phyloP scores from a whole-genome alignment of 2,888 invertebrate species.

The Helicoverpa assulta region DNA sequence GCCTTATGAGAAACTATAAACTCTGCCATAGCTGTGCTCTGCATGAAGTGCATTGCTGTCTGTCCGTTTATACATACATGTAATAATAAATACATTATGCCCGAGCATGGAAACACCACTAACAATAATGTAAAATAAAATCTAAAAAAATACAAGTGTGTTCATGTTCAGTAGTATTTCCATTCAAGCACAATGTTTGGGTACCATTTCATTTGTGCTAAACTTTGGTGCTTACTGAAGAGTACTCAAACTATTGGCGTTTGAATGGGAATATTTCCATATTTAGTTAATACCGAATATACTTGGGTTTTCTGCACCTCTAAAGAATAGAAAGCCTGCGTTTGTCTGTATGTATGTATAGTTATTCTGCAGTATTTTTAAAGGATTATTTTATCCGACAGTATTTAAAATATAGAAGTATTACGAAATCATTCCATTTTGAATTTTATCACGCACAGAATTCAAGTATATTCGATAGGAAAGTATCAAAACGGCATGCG shows the following conservation, averaged over 20 bases:
- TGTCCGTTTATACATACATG: slow-evolving; percentile 75
- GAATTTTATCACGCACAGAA: slow-evolving; percentile 1
- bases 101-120: slow-evolving; percentile 80
- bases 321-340: background rate
- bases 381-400: slow-evolving; percentile 18
- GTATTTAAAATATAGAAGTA: slow-evolving; percentile 19
- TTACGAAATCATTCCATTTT: background rate
- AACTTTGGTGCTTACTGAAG: background rate
- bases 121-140: slow-evolving; percentile 64
- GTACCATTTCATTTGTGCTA: background rate
- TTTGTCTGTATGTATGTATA: background rate
- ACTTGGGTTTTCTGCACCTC: slow-evolving; percentile 27
- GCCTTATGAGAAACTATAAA: slow-evolving; percentile 98
- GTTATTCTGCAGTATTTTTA: slow-evolving; percentile 28
- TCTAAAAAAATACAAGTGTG: slow-evolving; percentile 20
- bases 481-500: slow-evolving; percentile 44
- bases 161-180: slow-evolving; percentile 34
- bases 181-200: slow-evolving; percentile 1
- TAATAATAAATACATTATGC: slow-evolving; percentile 71
- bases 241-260: background rate
- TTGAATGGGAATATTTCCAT: background rate
- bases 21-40: slow-evolving; percentile 88
- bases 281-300: slow-evolving; percentile 16
- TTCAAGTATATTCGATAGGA: slow-evolving; percentile 29
- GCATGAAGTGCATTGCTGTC: slow-evolving; percentile 87